These are phyloP conservation scores for Callochromis pleurospilus DNA, from an alignment of 2,113 vertebrate species.

Conservation along the genomic window DNA sequence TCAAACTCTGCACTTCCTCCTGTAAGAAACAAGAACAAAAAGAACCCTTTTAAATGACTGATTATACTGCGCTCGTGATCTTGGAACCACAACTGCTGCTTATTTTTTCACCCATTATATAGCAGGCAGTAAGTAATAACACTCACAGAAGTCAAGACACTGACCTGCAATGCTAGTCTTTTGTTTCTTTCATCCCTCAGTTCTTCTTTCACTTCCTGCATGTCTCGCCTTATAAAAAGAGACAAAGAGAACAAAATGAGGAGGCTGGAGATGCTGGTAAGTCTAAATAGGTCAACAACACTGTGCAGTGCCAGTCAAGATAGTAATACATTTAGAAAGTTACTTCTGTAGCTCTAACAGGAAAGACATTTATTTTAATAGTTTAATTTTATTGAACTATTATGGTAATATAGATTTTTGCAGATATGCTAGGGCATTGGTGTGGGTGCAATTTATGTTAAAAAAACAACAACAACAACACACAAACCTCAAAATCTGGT, in stretches of 20 bases:
- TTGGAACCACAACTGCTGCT: neutral
- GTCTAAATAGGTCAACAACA: neutral
- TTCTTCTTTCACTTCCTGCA: slow-evolving; percentile 74
- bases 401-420: neutral
- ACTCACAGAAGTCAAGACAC: neutral
- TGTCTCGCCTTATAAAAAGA: slow-evolving; percentile 59
- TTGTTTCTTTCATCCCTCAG: slow-evolving; percentile 65
- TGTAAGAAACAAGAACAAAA: slow-evolving; percentile 9
- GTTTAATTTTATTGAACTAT: neutral
- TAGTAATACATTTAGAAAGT: neutral
- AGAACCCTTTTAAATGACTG: neutral
- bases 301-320: neutral
- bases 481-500: neutral
- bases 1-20: slow-evolving; percentile 63
- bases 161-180: slow-evolving; percentile 63
- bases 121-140: neutral
- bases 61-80: neutral
- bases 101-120: neutral
- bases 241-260: neutral
- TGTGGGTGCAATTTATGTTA: neutral
- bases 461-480: neutral
- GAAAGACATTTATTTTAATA: neutral
- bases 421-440: neutral
- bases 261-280: neutral
- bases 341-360: neutral